Base-by-base conservation (phyloP, 2,113 vertebrate species). In the Leptobrachium ailaonicum region DNA sequence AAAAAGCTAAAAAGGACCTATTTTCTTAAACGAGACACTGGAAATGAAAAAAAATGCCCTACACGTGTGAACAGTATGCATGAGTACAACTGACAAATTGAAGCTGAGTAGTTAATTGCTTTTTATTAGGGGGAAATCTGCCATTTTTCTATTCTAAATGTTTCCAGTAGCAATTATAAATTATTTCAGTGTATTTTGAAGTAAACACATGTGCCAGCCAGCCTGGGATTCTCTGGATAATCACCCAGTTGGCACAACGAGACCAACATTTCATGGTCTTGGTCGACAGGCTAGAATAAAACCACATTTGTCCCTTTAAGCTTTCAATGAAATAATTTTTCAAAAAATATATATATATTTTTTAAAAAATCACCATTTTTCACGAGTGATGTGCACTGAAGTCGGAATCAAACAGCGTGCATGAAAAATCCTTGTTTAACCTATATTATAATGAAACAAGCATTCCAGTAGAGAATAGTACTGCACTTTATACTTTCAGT, bases 41-140 rank as follows among this genome's bases (percentile, higher is more conserved):
- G 20, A 53, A 41, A 14, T 80, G 82, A 87, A 83, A 88, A 86
- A 88, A 85, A 83, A 89, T 84, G 89, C 89, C 88, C 82, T 86
- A 73, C 75, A 87, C 86, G 79, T 84, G 87, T 85, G 88, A 0
- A 12, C 83, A 78, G 83, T 83, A 76, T 78, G 87, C 81, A 79
- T 82, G 82, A 84, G 82, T 87, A 83, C 90, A 91, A 88, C 87
- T 89, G 10, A 85, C 84, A 89, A 92, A 92, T 90, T 90, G 88
- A 91, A 88, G 86, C 85, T 91, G 84, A 85, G 69, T 87, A 76
- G 86, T 85, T 89, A 93, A 93, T 89, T 90, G 85, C 87, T 80
- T 85, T 88, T 14, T 86, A 90, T 90, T 91, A 90, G 87, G 83
- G 20, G 85, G 83, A 90, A 90, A 89, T 85, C 85, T 83, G 80